Conservation (phyloP, 2,888 invertebrate genomes). For the Rhabditophanes sp. region DNA sequence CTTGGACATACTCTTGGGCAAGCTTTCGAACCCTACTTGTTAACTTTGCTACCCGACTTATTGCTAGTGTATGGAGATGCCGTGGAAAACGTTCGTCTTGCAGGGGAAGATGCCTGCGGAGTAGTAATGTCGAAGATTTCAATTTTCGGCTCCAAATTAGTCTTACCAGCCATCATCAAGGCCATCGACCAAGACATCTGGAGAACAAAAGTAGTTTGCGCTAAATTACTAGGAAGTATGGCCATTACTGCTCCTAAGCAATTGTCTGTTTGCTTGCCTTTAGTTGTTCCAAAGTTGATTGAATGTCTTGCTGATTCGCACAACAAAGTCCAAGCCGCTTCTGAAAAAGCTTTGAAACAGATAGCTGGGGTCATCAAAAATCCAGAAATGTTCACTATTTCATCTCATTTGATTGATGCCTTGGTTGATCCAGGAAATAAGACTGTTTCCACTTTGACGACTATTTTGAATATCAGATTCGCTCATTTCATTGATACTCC, state of each 20-base stretch:
- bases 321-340: slow-evolving; percentile 46
- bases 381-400: slow-evolving; percentile 62
- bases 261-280: slow-evolving; percentile 85
- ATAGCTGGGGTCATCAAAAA: slow-evolving; percentile 91
- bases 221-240: slow-evolving; percentile 19
- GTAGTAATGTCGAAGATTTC: slow-evolving; percentile 72
- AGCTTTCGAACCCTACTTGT: slow-evolving; percentile 98
- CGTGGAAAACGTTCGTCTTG: slow-evolving; percentile 72
- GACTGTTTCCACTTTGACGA: slow-evolving; percentile 79
- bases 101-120: slow-evolving; percentile 73
- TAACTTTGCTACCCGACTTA: slow-evolving; percentile 83
- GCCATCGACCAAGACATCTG: slow-evolving; percentile 94
- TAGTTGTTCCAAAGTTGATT: slow-evolving; percentile 89
- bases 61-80: slow-evolving; percentile 85
- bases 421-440: slow-evolving; percentile 62
- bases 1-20: too few relatives aligned
- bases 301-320: slow-evolving; percentile 94
- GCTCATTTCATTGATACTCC: slow-evolving; percentile 96
- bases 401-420: slow-evolving; percentile 17
- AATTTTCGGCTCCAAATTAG: slow-evolving; percentile 89
- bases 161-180: slow-evolving; percentile 73
- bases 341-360: slow-evolving; percentile 74
- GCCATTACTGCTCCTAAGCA: slow-evolving; percentile 68
- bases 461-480: slow-evolving; percentile 57
- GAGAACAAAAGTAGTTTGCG: slow-evolving; percentile 68